These are phyloP conservation scores for Drosophila nr. perissopoda DNA, from an alignment of 2,888 invertebrate species.

Conservation along the genomic window DNA sequence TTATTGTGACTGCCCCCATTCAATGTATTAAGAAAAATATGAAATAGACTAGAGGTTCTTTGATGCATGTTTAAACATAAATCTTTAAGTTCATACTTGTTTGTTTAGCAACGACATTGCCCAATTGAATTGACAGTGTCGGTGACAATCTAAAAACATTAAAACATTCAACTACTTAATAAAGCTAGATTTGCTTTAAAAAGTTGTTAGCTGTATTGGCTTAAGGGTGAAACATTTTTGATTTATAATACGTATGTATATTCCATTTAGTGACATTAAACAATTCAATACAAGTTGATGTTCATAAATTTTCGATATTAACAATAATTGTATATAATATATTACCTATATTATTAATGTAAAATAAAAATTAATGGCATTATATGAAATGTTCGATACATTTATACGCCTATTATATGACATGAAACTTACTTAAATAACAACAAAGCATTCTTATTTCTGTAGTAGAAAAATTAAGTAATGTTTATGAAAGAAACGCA, in stretches of 20 bases:
- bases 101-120: slow-evolving; percentile 52
- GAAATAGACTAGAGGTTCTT: slow-evolving; percentile 3
- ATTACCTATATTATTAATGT: slow-evolving; percentile 55
- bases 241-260: slow-evolving; percentile 50
- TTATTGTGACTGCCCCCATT: slow-evolving; percentile 9
- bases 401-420: slow-evolving; percentile 51
- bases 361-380: slow-evolving; percentile 48
- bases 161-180: slow-evolving; percentile 40
- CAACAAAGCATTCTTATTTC: slow-evolving; percentile 29
- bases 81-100: slow-evolving; percentile 38
- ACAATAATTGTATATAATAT: slow-evolving; percentile 54
- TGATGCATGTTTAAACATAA: slow-evolving; percentile 36
- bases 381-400: slow-evolving; percentile 70
- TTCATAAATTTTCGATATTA: slow-evolving; percentile 51
- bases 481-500: not conserved
- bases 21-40: slow-evolving; percentile 5
- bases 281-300: slow-evolving; percentile 56
- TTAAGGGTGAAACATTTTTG: slow-evolving; percentile 51
- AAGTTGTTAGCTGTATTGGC: slow-evolving; percentile 41
- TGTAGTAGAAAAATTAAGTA: not conserved
- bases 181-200: slow-evolving; percentile 43
- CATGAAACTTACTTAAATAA: slow-evolving; percentile 47
- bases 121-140: slow-evolving; percentile 72
- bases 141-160: slow-evolving; percentile 49
- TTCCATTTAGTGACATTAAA: slow-evolving; percentile 67